Percentiles rank a stretch among this genome's conserved stretches.
phyloP scores from a whole-genome alignment of 2,888 invertebrate species.

The Ochropacha duplaris region DNA sequence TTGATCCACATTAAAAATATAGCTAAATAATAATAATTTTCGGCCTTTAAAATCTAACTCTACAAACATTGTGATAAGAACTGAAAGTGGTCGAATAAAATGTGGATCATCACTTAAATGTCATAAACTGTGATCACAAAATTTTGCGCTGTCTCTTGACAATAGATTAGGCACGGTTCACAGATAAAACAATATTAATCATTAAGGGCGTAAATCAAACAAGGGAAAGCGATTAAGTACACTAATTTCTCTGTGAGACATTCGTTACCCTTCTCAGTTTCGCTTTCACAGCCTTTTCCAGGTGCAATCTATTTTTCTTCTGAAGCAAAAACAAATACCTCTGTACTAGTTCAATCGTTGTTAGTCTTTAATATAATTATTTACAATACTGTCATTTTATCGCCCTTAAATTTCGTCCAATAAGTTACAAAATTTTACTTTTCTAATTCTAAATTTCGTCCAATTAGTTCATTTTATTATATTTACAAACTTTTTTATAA shows the following conservation, averaged over 20 bases:
- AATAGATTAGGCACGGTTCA: constrained; percentile 26
- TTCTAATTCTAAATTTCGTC: no score
- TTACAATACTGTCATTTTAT: constrained; percentile 21
- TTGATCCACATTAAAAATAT: not conserved
- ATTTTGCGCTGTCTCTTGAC: constrained; percentile 47
- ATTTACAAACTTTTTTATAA: not conserved
- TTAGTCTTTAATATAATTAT: constrained; percentile 27
- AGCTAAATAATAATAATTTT: not conserved
- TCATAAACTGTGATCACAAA: not conserved
- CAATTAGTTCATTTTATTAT: constrained; percentile 7
- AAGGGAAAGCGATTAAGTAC: constrained; percentile 76
- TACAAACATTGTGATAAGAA: not conserved
- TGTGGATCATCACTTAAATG: not conserved
- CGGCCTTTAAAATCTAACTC: not conserved
- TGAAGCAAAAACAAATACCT: constrained; percentile 80
- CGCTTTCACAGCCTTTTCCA: constrained; percentile 79
- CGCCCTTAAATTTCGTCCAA: constrained; percentile 9
- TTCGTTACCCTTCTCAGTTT: constrained; percentile 79
- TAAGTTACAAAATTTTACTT: constrained; percentile 6
- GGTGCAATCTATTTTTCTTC: constrained; percentile 83
- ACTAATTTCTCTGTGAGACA: constrained; percentile 65
- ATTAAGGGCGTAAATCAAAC: constrained; percentile 66
- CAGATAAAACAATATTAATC: constrained; percentile 48
- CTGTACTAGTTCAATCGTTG: constrained; percentile 41
- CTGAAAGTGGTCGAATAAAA: not conserved